Evolutionary conservation across 37 sponge, comb jelly and placozoan genomes (phyloP).

Genomic region (Diacarnus erythraeanus): DNA sequence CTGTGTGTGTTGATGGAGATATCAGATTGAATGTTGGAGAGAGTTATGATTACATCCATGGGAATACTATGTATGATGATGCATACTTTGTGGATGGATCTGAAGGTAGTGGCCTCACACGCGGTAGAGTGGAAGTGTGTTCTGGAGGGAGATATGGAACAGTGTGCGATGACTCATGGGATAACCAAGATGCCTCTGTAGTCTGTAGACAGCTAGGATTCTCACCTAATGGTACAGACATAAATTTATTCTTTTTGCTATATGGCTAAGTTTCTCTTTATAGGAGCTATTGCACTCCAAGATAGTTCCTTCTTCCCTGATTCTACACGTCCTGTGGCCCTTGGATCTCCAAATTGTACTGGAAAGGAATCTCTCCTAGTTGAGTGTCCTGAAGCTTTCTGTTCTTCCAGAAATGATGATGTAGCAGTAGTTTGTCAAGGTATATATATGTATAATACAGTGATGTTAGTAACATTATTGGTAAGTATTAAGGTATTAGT

Average conservation of each 20-base stretch:
- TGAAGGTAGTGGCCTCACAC: not conserved
- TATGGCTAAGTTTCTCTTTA: too few species aligned
- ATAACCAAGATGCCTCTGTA: conserved; percentile 31
- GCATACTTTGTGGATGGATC: conserved; percentile 17
- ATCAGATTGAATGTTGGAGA: conserved; percentile 52
- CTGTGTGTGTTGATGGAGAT: conserved; percentile 29
- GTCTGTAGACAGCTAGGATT: conserved; percentile 43
- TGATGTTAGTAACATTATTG: too few species aligned
- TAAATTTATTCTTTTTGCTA: not conserved
- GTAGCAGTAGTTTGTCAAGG: not conserved
- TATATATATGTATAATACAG: too few species aligned
- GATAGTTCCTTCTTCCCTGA: not conserved
- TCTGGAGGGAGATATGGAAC: conserved; percentile 11
- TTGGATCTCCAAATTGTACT: not conserved
- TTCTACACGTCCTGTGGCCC: not conserved
- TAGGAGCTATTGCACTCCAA: not conserved
- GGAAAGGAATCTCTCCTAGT: not conserved
- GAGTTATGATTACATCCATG: conserved; percentile 14
- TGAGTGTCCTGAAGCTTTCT: too few species aligned
- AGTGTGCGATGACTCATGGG: conserved; percentile 30
- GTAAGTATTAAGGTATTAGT: too few species aligned
- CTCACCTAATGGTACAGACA: conserved; percentile 35
- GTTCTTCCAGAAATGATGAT: not conserved
- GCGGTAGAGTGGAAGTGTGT: conserved; percentile 44
- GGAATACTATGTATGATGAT: not conserved